Conservation (phyloP, 2,888 invertebrate species). For the Hirtodrosophila histrioides region DNA sequence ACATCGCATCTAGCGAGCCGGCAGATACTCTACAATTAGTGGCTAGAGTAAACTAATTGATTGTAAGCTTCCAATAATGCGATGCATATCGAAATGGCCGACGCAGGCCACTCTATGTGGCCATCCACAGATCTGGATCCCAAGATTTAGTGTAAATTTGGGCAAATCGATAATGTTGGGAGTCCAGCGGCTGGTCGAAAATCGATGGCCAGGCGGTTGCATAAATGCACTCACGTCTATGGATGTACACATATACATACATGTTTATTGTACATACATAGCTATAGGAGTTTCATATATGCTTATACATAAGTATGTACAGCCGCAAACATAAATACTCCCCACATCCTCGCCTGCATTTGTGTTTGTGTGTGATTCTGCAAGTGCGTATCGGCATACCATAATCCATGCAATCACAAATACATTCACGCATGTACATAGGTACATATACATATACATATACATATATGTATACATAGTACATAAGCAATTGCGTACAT, state of each 20-base stretch:
- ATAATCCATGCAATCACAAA: neutral
- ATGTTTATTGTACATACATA: neutral
- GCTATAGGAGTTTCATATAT: neutral
- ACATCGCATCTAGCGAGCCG: no score
- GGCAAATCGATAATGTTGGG: conserved; percentile 29
- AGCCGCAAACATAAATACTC: neutral
- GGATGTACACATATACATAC: neutral
- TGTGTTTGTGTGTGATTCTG: neutral
- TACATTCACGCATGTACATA: conserved; percentile 1
- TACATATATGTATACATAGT: neutral
- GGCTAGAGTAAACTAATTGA: no score
- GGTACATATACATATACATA: conserved; percentile 5
- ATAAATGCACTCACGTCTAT: conserved; percentile 10
- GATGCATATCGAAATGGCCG: no score
- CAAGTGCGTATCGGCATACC: conserved; percentile 7
- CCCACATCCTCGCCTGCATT: neutral
- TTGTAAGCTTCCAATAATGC: no score
- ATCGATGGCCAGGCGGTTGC: conserved; percentile 12
- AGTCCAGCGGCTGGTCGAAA: conserved; percentile 23
- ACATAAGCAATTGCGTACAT: conserved; percentile 1
- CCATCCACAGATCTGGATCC: no score
- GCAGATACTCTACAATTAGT: no score
- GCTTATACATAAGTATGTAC: neutral
- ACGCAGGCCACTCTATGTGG: no score
- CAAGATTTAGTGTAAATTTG: conserved; percentile 5